Base-by-base conservation (phyloP, 1,140 invertebrate species). In the Lepidostoma basale region DNA sequence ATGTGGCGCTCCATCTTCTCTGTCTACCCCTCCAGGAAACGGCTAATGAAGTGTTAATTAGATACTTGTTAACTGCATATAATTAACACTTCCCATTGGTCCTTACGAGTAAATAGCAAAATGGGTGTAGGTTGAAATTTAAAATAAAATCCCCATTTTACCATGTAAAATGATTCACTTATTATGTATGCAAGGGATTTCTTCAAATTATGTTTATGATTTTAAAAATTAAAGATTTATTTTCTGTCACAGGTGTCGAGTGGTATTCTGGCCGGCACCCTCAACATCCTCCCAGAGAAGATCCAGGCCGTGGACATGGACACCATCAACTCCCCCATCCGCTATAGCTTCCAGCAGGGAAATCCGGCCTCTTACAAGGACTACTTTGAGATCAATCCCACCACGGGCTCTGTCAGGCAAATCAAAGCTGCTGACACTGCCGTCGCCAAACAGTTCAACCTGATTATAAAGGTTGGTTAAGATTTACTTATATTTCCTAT, bases 251-350 rank as follows among this genome's bases (percentile, higher is more conserved):
- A 88, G 90, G 91, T 94, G 22, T 91, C 90, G 5, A 92, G 91
- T 66, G 92, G 92, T 3, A 87, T 91, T 2, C 77, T 94, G 70
- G 88, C 92, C 20, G 93, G 93, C 0, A 88, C 94, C 30, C 82
- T 96, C 1, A 89, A 89, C 60, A 89, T 96, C 20, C 83, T 87
- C n/a, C 94, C 94, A 0, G 93, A 95, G 75, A 91, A 92, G 74
- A 94, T 96, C 58, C 90, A 93, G 79, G 94, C 93, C 0, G 87
- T 93, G 0, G 93, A 95, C 77, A 90, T 93, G 87, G 93, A 96
- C 75, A 93, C 93, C 0, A 86, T 95, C 8, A 91, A 93, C 75
- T 87, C 91, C 0, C 87, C 87, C 0, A 93, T 95, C 54, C 84
- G 85, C 47, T 96, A 95, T 77, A 90, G 87, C 22, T 94, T 96